Evolutionary conservation across 2,888 invertebrate genomes (phyloP).

Genomic region (Anodontia alba): DNA sequence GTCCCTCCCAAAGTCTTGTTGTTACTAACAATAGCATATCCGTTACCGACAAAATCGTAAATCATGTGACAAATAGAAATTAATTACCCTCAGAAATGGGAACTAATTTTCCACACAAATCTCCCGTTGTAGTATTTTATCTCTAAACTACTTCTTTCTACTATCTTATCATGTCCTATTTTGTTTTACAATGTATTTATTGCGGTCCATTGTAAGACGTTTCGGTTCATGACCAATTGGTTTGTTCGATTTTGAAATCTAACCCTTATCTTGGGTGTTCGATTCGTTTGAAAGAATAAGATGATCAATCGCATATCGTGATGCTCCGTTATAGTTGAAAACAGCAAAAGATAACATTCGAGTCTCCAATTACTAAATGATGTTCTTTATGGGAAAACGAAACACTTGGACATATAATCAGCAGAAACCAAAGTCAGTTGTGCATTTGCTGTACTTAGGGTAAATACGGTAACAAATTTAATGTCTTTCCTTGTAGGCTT

Average conservation of each 20-base stretch:
- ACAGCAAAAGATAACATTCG: not conserved
- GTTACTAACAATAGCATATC: not conserved
- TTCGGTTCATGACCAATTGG: not conserved
- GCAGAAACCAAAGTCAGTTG: no score
- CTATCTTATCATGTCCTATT: constrained; percentile 6
- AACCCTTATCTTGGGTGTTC: not conserved
- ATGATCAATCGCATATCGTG: not conserved
- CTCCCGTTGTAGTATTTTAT: not conserved
- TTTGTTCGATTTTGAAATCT: not conserved
- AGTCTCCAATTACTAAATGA: no score
- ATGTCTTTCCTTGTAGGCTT: no score
- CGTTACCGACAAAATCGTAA: not conserved
- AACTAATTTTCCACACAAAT: constrained; percentile 10
- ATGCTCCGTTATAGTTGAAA: not conserved
- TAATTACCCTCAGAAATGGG: constrained; percentile 13
- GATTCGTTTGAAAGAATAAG: not conserved
- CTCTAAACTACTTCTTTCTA: not conserved
- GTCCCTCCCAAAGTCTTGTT: no score
- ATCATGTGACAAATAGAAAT: constrained; percentile 1
- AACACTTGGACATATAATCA: no score
- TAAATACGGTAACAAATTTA: no score
- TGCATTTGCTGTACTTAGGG: no score
- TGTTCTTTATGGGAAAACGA: no score
- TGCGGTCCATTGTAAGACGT: constrained; percentile 3
- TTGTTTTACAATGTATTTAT: not conserved